Conservation (phyloP, 2,113 vertebrate species). For the Nothobranchius kuhntae region DNA sequence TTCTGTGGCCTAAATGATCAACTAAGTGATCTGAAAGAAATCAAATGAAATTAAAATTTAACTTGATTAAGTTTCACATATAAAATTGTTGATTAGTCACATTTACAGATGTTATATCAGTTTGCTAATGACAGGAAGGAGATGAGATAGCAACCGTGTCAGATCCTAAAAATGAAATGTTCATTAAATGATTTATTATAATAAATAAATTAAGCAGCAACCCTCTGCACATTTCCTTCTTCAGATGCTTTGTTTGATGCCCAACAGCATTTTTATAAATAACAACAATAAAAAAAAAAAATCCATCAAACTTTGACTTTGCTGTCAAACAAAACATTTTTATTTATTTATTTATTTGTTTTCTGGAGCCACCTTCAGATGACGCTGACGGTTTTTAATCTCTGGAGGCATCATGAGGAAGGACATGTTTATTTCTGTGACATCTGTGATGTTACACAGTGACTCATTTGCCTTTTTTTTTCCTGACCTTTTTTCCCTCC, state of each 20-base stretch:
- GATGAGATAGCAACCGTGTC: too few species aligned
- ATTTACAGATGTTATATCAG: neutral
- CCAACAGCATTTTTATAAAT: conserved; percentile 5
- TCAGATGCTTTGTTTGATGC: conserved; percentile 1
- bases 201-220: neutral
- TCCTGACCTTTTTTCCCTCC: conserved; percentile 8
- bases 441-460: conserved; percentile 20
- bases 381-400: conserved; percentile 4
- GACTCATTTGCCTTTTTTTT: conserved; percentile 17
- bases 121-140: too few species aligned
- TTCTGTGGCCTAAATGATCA: too few species aligned
- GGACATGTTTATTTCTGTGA: conserved; percentile 26
- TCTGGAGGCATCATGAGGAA: neutral
- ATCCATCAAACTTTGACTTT: conserved; percentile 7
- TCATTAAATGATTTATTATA: neutral
- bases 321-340: neutral
- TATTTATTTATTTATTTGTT: neutral
- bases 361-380: conserved; percentile 2
- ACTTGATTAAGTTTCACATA: neutral
- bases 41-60: conserved; percentile 7
- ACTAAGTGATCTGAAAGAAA: neutral
- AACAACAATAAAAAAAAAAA: neutral
- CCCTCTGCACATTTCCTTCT: neutral
- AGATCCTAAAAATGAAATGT: too few species aligned
- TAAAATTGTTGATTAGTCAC: neutral